Evolutionary conservation across 2,888 invertebrate genomes (phyloP).

Genomic region (Pachycephus smyrnensis): DNA sequence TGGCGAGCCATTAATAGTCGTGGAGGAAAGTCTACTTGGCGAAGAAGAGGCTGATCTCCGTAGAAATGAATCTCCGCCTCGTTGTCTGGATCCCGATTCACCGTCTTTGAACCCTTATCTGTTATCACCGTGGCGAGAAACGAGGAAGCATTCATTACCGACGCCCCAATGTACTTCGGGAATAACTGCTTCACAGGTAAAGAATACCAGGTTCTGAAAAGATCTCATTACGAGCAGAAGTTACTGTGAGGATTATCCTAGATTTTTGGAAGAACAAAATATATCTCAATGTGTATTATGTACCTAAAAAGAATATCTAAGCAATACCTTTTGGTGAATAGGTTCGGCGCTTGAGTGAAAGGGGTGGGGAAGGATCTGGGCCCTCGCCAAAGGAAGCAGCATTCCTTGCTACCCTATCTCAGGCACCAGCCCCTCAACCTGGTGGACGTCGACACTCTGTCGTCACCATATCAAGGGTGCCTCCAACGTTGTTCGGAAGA

Average conservation of each 20-base stretch:
- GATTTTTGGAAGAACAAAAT: constrained; percentile 7
- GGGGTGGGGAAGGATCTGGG: constrained; percentile 81
- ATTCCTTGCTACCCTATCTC: constrained; percentile 84
- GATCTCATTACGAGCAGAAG: not conserved
- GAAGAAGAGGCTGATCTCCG: constrained; percentile 74
- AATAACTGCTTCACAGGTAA: constrained; percentile 84
- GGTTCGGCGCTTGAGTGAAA: constrained; percentile 84
- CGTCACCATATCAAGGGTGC: constrained; percentile 87
- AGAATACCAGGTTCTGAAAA: not conserved
- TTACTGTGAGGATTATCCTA: not conserved
- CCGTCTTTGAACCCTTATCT: constrained; percentile 83
- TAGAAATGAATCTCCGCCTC: constrained; percentile 69
- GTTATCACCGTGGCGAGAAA: constrained; percentile 84
- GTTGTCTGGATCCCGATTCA: constrained; percentile 81
- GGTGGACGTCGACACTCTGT: constrained; percentile 88
- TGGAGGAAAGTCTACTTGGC: constrained; percentile 79
- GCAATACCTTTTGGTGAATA: constrained; percentile 37
- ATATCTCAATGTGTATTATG: not conserved
- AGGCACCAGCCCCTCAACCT: constrained; percentile 78
- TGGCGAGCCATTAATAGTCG: constrained; percentile 84
- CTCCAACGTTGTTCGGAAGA: constrained; percentile 80
- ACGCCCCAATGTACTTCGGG: constrained; percentile 88
- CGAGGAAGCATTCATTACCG: constrained; percentile 85
- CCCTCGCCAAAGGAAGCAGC: constrained; percentile 84
- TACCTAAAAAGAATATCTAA: constrained; percentile 12